Percentiles rank a stretch among this genome's conserved stretches.
phyloP scores from a whole-genome alignment of 1,140 invertebrate genomes.

The Lordiphosa mommai region DNA sequence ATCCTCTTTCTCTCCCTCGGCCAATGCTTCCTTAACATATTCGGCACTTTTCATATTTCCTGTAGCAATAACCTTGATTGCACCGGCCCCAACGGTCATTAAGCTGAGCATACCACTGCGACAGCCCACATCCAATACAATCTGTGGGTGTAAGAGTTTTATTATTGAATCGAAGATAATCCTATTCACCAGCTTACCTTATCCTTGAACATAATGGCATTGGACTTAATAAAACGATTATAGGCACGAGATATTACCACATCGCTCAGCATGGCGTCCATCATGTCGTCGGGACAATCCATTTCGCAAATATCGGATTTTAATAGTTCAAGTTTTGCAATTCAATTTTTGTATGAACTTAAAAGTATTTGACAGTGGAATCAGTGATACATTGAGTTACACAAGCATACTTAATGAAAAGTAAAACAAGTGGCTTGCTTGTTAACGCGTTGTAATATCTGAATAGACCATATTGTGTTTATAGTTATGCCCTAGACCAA shows the following conservation, averaged over 20 bases:
- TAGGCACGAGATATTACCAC: conserved; percentile 16
- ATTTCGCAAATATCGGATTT: background rate
- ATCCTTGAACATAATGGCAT: conserved; percentile 25
- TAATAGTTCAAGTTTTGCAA: conserved; percentile 5
- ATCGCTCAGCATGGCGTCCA: conserved; percentile 26
- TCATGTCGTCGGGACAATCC: conserved; percentile 1
- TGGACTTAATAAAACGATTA: conserved; percentile 10
- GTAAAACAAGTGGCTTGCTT: too few species aligned
- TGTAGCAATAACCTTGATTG: conserved; percentile 33
- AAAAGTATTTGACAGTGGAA: too few species aligned
- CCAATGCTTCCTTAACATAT: conserved; percentile 8
- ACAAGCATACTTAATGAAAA: too few species aligned
- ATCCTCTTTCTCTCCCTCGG: conserved; percentile 16
- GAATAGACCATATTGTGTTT: too few species aligned
- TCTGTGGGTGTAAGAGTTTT: conserved; percentile 1
- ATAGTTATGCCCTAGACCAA: too few species aligned
- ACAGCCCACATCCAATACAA: conserved; percentile 53
- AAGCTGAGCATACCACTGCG: conserved; percentile 46
- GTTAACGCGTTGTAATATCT: too few species aligned
- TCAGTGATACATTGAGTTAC: too few species aligned
- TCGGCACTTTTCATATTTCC: conserved; percentile 25
- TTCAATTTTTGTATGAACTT: background rate
- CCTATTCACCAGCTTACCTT: conserved; percentile 15
- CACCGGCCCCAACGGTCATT: conserved; percentile 31
- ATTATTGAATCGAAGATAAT: background rate